Base-by-base conservation (phyloP, 2,113 vertebrate genomes). In the Triplophysa rosa region DNA sequence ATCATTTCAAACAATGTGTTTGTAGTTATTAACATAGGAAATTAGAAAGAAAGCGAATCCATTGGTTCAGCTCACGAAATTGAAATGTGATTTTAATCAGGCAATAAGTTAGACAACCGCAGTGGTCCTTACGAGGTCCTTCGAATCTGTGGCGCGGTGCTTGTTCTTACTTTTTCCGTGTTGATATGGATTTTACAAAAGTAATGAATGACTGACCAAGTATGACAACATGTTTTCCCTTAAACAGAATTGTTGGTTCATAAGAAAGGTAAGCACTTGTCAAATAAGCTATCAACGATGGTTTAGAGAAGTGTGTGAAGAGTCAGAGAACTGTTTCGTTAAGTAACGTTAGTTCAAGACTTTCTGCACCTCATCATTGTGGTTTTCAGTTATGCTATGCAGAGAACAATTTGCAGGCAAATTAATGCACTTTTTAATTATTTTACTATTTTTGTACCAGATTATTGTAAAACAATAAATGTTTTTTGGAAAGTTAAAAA, bases 211-310 rank as follows among this genome's bases (percentile, higher is more conserved):
- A n/a, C 23, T 83, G 2, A 61, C 69, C 69, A 10, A 8, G 8
- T 17, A 8, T 21, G 8, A 47, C 37, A 21, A 62, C 82, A 94
- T 94, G 93, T 84, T 91, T 82, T 88, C 89, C 14, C 52, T 83
- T 8, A 84, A 84, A 37, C 87, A 91, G 37, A 88, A 78, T 42
- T 89, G 86, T 64, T 94, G 91, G 92, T 93, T 93, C 75, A 85
- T 92, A 45, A 88, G 89, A n/a, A 93, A 92, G 91, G 93, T 93
- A 83, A 91, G 92, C 80, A 2, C 33, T 47, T 16, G 40, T 61
- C 24, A 63, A 63, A 47, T 65, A 19, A 52, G 5, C 49, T 16
- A 52, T 52, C 7, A 21, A 16, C n/a, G 16, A 58, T 21, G 54
- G 19, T 58, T 21, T 37, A 8, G 33, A 8, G 33, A 37, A 37